Evolutionary conservation across 2,113 vertebrate species (phyloP).

Genomic region (Microcebus griseorufus): DNA sequence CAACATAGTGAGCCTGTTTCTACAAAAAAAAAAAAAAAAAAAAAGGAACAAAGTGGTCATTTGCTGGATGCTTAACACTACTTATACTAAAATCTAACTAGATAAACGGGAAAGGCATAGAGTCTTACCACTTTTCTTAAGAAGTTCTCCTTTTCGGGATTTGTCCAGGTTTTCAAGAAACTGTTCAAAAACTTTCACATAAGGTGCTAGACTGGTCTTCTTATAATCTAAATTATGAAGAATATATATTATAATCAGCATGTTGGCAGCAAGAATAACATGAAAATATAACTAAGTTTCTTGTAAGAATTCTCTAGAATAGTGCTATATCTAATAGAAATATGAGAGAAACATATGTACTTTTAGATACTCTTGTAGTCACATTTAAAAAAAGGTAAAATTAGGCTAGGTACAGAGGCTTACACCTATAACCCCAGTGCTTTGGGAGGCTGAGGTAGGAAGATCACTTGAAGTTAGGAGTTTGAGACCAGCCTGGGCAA

Average conservation of each 20-base stretch:
- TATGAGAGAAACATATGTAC: neutral
- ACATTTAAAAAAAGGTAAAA: slow-evolving; percentile 11
- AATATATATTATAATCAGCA: neutral
- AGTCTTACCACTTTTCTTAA: slow-evolving; percentile 90
- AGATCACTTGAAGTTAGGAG: too few species aligned
- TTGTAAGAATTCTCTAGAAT: neutral
- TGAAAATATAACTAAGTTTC: neutral
- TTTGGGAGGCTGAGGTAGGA: too few species aligned
- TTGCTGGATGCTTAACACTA: slow-evolving; percentile 9
- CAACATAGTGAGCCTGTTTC: too few species aligned
- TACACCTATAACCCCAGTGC: too few species aligned
- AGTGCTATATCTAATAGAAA: neutral
- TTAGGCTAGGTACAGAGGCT: neutral
- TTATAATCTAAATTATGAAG: slow-evolving; percentile 90
- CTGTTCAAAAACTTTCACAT: slow-evolving; percentile 91
- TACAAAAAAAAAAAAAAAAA: neutral
- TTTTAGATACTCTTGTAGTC: neutral
- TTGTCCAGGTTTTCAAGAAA: slow-evolving; percentile 92
- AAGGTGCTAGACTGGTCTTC: slow-evolving; percentile 93
- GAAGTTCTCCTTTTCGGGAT: slow-evolving; percentile 88
- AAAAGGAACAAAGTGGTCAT: neutral
- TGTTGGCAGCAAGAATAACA: slow-evolving; percentile 39
- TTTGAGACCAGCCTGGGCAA: too few species aligned
- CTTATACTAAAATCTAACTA: neutral
- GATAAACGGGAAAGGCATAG: neutral